Conservation (phyloP, 2,797 vertebrate species). For the Chrosomus eos region DNA sequence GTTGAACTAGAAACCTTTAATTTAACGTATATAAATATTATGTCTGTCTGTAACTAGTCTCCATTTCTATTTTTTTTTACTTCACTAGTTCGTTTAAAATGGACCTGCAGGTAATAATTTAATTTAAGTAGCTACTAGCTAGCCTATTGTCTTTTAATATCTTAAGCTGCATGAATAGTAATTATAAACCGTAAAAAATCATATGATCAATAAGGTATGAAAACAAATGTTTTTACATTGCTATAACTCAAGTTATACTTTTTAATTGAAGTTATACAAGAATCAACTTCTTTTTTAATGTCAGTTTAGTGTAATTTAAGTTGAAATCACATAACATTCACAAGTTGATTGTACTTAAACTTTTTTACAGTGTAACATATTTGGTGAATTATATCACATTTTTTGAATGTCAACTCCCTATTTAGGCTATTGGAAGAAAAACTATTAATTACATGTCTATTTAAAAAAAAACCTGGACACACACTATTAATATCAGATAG, state of each 20-base stretch:
- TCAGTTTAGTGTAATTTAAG: too few relatives aligned
- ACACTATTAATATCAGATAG: neutral
- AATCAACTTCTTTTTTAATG: too few relatives aligned
- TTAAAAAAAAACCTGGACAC: neutral
- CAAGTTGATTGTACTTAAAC: too few relatives aligned
- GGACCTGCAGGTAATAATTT: neutral
- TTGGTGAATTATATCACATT: neutral
- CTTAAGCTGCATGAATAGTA: neutral
- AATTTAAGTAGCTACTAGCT: too few relatives aligned
- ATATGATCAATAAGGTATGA: too few relatives aligned
- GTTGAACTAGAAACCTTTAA: too few relatives aligned
- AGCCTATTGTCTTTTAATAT: neutral
- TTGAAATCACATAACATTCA: too few relatives aligned
- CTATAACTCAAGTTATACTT: too few relatives aligned
- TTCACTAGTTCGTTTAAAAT: neutral
- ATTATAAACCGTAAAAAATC: too few relatives aligned
- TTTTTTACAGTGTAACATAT: neutral
- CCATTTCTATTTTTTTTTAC: neutral
- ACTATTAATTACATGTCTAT: neutral
- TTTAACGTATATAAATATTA: neutral
- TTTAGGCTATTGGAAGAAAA: neutral
- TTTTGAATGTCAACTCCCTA: neutral
- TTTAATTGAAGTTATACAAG: too few relatives aligned
- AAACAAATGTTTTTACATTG: too few relatives aligned
- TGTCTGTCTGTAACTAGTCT: neutral